Evolutionary conservation across 2,797 vertebrate species (phyloP), one percentile per base, ranked within the genome.

Genomic region (Ciconia nigra): DNA sequence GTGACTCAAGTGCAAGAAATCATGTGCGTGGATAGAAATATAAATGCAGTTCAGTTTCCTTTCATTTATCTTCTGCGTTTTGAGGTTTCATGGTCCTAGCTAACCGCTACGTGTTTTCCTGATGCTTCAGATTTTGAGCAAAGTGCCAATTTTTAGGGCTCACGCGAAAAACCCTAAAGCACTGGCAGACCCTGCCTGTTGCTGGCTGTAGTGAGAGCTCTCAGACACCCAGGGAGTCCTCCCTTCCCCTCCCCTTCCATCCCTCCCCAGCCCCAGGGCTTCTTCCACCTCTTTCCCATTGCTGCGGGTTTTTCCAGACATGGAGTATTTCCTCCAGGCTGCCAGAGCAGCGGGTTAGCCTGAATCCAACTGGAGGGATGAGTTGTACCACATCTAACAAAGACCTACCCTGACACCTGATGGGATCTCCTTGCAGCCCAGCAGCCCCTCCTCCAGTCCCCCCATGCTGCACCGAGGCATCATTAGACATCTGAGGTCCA

Each of bases 101-200:
- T 51, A 29, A 66, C 29, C 0, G 0, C 24, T n/a, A 25, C 0
- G 1, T 63, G 25, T 47, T 59, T 66, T 61, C 11, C 47, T 41
- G 42, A 31, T 25, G 4, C 51, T 69, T 46, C 31, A 35, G 19
- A 4, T 67, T 91, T 84, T 5, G 9, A 62, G 33, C 3, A 35
- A 76, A 66, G 25, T 31, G n/a, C 5, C 29, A 24, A 6, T 41
- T 67, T 65, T 62, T n/a, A 69, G 70, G 26, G 28, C 58, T 57
- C 37, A 54, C 35, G 8, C 2, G 3, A 46, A 84, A 79, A 52
- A 6, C 21, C 8, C 10, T 22, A 46, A 76, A 17, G 21, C 41
- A 25, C 7, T 44, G 76, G 8, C 35, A 80, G 47, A 31, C 26
- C n/a, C 15, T 67, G 42, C 76, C 28, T 63, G 2, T 37, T 73